Conservation (phyloP, 2,888 invertebrate species). For the Atherix ibis region DNA sequence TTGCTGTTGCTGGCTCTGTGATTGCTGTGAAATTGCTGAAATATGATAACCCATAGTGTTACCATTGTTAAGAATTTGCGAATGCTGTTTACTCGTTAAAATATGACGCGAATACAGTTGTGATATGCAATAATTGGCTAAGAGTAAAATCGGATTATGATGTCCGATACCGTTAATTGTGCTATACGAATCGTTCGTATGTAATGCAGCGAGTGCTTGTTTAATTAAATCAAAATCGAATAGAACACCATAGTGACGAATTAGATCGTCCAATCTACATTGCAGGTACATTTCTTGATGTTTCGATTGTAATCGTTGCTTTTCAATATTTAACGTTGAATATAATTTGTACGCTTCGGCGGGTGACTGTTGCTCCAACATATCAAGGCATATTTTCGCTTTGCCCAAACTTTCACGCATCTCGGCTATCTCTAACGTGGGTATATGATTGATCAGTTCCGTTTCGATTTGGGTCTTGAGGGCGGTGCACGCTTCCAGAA, state of each 20-base stretch:
- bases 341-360: constrained; percentile 45
- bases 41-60: constrained; percentile 20
- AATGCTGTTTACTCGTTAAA: constrained; percentile 25
- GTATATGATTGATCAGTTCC: constrained; percentile 51
- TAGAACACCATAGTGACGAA: constrained; percentile 46
- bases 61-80: constrained; percentile 39
- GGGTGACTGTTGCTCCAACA: constrained; percentile 38
- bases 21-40: constrained; percentile 16
- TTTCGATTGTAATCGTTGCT: constrained; percentile 48
- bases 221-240: constrained; percentile 52
- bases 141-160: constrained; percentile 52
- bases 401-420: constrained; percentile 46
- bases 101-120: constrained; percentile 52
- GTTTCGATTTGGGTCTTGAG: constrained; percentile 60
- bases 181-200: constrained; percentile 33
- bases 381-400: constrained; percentile 41
- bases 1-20: constrained; percentile 16
- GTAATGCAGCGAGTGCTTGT: constrained; percentile 46
- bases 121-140: constrained; percentile 63
- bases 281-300: constrained; percentile 57
- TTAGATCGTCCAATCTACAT: constrained; percentile 53
- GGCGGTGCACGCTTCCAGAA: constrained; percentile 56
- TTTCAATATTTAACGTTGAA: constrained; percentile 44
- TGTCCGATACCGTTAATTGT: constrained; percentile 25
- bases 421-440: constrained; percentile 48